These are phyloP conservation scores for Heliocidaris tuberculata DNA, from an alignment of 35 echinoderm and acorn worm species.

Conservation along the genomic window DNA sequence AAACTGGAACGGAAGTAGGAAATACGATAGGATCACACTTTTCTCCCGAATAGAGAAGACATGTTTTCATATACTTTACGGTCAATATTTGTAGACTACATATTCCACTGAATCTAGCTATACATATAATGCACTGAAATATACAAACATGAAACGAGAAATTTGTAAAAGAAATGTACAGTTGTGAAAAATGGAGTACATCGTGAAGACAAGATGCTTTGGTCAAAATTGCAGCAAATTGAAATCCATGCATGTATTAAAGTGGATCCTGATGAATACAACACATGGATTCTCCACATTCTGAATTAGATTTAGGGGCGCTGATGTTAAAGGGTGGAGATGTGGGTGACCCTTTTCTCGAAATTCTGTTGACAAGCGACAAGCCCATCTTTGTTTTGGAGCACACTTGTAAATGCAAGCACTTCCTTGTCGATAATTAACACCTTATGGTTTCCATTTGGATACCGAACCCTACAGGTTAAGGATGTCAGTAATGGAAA, in stretches of 20 bases:
- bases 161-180: background rate
- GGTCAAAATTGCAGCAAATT: background rate
- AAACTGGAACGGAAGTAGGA: background rate
- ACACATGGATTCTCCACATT: too few species aligned
- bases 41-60: too few species aligned
- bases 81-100: background rate
- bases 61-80: background rate
- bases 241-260: background rate
- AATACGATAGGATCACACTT: background rate
- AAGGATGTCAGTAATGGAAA: too few species aligned
- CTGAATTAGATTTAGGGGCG: too few species aligned
- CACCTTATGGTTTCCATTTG: too few species aligned
- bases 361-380: too few species aligned
- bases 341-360: too few species aligned
- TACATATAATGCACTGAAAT: background rate
- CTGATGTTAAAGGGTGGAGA: too few species aligned
- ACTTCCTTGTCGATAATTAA: too few species aligned
- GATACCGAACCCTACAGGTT: too few species aligned
- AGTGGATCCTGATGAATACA: background rate
- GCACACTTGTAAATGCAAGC: too few species aligned
- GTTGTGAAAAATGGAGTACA: background rate
- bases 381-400: too few species aligned
- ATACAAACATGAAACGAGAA: background rate
- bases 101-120: background rate
- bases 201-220: background rate